Base-by-base conservation (phyloP, 2,888 invertebrate genomes). In the Therioaphis trifolii region DNA sequence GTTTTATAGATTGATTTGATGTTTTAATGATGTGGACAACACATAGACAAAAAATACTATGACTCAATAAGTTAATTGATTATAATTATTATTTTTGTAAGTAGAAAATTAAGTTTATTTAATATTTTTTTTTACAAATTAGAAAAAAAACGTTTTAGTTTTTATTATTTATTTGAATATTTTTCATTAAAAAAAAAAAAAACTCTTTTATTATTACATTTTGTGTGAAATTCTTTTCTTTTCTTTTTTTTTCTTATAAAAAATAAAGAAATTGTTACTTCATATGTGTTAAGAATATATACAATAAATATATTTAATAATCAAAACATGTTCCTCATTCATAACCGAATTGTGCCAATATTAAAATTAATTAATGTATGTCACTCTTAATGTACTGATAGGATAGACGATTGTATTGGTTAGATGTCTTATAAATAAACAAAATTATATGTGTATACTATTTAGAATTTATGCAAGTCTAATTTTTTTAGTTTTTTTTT, bases 211-310 rank as follows among this genome's bases (percentile, higher is more conserved):
- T 27, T 66, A 77, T 49, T 63, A 40, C 9, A 24, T 49, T 77
- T 77, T 21, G 29, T 72, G n/a, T n/a, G 52, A 11, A 21, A 58
- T 21, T 63, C 29, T 43, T 78, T 15, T 68, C 79, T 78, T 46
- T 24, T 55, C 69, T 29, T 84, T 29, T 77, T 40, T 68, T 27
- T 77, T 46, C 7, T 35, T 76, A 76, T 11, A 43, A 24, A n/a
- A 49, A 71, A 80, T 61, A 78, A 78, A 79, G 0, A 80, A 66
- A 77, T 71, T 84, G 79, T 84, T 84, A 84, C 43, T 85, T 77
- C 46, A 71, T 7, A 27, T 80, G 43, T 29, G 46, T 80, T 80
- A 43, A 43, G 69, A 78, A 24, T 55, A 35, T 43, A 58, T 40
- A 58, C 21, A 68, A 15, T 63, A 29, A 78, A 66, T n/a, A n/a